These are phyloP conservation scores for Germaria angustata DNA, from an alignment of 2,888 invertebrate genomes.

Conservation along the genomic window DNA sequence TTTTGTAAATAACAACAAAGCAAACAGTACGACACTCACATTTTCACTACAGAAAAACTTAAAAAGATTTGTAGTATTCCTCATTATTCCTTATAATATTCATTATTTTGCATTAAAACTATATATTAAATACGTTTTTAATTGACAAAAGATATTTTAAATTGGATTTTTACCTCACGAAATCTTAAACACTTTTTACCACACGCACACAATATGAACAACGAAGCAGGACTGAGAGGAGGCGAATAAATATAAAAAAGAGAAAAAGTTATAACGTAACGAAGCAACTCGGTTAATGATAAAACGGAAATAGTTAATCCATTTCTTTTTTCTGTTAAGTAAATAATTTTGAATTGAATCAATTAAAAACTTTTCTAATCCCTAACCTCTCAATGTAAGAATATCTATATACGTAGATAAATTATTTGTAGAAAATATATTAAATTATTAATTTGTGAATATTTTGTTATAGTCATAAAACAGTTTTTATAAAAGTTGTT, in stretches of 20 bases:
- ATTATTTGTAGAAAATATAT: too few species aligned
- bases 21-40: neutral
- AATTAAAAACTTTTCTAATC: too few species aligned
- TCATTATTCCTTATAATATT: neutral
- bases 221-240: slow-evolving; percentile 4
- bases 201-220: neutral
- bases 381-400: too few species aligned
- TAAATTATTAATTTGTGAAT: too few species aligned
- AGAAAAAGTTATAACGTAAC: neutral
- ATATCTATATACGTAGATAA: too few species aligned
- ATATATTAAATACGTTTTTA: neutral
- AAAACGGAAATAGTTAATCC: slow-evolving; percentile 2
- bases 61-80: neutral
- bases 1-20: neutral
- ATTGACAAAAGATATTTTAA: neutral
- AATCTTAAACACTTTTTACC: neutral
- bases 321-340: neutral
- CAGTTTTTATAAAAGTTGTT: slow-evolving; percentile 21
- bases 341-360: neutral
- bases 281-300: neutral
- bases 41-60: neutral
- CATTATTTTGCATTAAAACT: neutral
- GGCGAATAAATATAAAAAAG: neutral
- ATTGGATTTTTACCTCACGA: neutral
- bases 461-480: slow-evolving; percentile 1